Evolutionary conservation across 2,113 vertebrate genomes (phyloP).

Genomic region (Emydocephalus ijimae): DNA sequence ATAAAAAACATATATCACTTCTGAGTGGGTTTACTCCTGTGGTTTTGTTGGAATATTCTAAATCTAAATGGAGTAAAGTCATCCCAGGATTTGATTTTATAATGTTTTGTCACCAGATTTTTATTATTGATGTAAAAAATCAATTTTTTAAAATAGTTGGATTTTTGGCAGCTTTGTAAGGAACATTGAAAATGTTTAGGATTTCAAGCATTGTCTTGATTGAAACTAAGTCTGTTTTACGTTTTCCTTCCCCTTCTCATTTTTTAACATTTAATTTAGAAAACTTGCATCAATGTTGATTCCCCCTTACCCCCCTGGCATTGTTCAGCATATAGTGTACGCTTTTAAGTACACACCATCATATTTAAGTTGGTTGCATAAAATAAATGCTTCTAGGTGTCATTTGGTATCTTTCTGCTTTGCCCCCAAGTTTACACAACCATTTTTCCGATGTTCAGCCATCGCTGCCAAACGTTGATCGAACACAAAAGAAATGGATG

Average conservation of each 20-base stretch:
- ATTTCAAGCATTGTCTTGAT: slow-evolving; percentile 71
- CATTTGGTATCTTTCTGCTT: slow-evolving; percentile 59
- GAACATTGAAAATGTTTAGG: slow-evolving; percentile 72
- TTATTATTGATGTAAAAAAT: slow-evolving; percentile 78
- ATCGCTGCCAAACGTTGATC: neutral
- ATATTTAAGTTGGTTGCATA: slow-evolving; percentile 88
- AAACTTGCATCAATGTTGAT: slow-evolving; percentile 72
- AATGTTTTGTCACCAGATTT: slow-evolving; percentile 82
- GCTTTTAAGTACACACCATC: slow-evolving; percentile 77
- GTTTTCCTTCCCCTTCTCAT: slow-evolving; percentile 75
- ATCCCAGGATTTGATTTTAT: slow-evolving; percentile 77
- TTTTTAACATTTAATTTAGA: slow-evolving; percentile 76
- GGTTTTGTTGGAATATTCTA: slow-evolving; percentile 75
- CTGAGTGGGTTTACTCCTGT: slow-evolving; percentile 73
- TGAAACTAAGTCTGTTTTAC: slow-evolving; percentile 71
- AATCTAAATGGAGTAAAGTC: slow-evolving; percentile 76
- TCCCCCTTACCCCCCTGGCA: slow-evolving; percentile 66
- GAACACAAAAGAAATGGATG: too few relatives aligned
- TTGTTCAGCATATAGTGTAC: slow-evolving; percentile 81
- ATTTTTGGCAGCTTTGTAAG: slow-evolving; percentile 77
- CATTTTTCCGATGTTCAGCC: neutral
- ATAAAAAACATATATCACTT: slow-evolving; percentile 76
- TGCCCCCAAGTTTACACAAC: neutral
- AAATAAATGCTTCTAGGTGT: slow-evolving; percentile 93
- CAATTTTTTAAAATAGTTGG: slow-evolving; percentile 73